Evolutionary conservation across 2,113 vertebrate genomes (phyloP).

Genomic region (Gobiocypris rarus): DNA sequence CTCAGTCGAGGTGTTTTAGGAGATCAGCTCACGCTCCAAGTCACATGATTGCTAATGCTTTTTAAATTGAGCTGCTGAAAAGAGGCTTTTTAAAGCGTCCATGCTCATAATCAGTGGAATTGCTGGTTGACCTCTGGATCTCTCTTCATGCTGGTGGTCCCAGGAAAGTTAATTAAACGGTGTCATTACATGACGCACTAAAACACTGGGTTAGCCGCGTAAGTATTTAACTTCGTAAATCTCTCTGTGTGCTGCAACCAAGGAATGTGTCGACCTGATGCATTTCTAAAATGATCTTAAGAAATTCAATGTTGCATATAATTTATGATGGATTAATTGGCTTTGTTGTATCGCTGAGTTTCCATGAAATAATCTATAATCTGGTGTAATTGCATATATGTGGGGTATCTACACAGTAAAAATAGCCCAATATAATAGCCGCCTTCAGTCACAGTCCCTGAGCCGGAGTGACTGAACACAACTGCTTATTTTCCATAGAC

Average conservation of each 20-base stretch:
- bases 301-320: slow-evolving; percentile 35
- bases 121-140: slow-evolving; percentile 51
- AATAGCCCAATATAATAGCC: slow-evolving; percentile 13
- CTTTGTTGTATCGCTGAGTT: slow-evolving; percentile 42
- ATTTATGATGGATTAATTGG: slow-evolving; percentile 36
- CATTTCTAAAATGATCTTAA: slow-evolving; percentile 33
- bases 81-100: slow-evolving; percentile 53
- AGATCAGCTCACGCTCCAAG: slow-evolving; percentile 39
- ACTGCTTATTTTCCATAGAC: slow-evolving; percentile 15
- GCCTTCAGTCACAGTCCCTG: background rate
- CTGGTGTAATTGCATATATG: slow-evolving; percentile 28
- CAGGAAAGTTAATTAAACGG: slow-evolving; percentile 64
- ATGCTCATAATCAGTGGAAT: slow-evolving; percentile 55
- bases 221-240: slow-evolving; percentile 58
- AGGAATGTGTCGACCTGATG: slow-evolving; percentile 59
- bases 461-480: slow-evolving; percentile 3
- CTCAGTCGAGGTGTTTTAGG: slow-evolving; percentile 23
- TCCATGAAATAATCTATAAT: slow-evolving; percentile 40
- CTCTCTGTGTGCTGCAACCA: slow-evolving; percentile 53
- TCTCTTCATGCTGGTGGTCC: slow-evolving; percentile 56
- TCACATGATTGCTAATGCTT: slow-evolving; percentile 58
- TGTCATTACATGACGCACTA: slow-evolving; percentile 58
- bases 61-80: slow-evolving; percentile 65
- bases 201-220: slow-evolving; percentile 54
- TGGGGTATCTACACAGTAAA: slow-evolving; percentile 1